Evolutionary conservation across 2,888 invertebrate genomes (phyloP), one percentile per base, ranked within the genome.

Genomic region (Netelia melanura): DNA sequence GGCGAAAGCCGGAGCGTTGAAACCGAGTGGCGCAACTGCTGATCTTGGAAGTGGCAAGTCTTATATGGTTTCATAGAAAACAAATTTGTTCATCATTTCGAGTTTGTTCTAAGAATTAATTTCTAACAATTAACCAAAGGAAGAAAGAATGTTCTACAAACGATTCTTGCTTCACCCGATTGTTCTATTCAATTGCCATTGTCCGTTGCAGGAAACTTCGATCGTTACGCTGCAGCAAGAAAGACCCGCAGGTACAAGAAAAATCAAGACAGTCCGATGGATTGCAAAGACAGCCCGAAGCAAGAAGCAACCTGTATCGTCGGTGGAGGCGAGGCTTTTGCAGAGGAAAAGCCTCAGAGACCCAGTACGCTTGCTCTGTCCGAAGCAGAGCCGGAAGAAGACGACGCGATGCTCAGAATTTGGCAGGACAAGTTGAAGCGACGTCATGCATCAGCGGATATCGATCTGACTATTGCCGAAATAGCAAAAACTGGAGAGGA

Each of bases 161-260:
- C 11, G 30, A 6, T n/a, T 44, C 11, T 62, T 44, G 61, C 54
- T 81, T 70, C 23, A 10, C 9, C 43, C 62, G 25, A 2, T 30
- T 30, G 2, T 30, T 30, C 30, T 5, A 3, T 30, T 30, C 5
- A 30, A 30, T 30, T 30, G 30, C 30, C 30, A 30, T 30, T 30
- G 3, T 3, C 30, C 30, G 30, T 82, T 52, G 78, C n/a, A 92
- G 97, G 97, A 1, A 97, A 97, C 89, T 98, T 98, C 87, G 98
- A 98, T 91, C 95, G 98, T 88, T 97, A 97, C 91, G 97, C 98
- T 0, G 96, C 97, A 3, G 96, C 97, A 0, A 95, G 98, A 88
- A 95, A 98, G 88, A 98, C 98, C 0, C 95, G 98, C 83, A 95
- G 98, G 61, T 98, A 97, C 90, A 97, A 97, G 81, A 95, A 95